A percentile compares a stretch with the other conserved stretches of the same genome.
These are phyloP conservation scores for Myotis daubentonii DNA, from an alignment of 2,797 vertebrate species.

Conservation along the genomic window DNA sequence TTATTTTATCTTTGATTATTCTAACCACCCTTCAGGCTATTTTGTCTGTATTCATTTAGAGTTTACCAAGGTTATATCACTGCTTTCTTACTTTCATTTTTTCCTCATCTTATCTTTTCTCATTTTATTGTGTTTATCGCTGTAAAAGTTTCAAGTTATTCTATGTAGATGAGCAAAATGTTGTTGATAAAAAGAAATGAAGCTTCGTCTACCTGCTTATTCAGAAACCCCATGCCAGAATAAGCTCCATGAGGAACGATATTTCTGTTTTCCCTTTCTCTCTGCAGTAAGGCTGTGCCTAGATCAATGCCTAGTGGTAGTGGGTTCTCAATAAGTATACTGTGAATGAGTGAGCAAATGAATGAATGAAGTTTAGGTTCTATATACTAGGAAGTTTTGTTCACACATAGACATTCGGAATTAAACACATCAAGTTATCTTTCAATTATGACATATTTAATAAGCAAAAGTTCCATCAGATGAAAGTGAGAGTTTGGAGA, in stretches of 20 bases:
- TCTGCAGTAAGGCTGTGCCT: background rate
- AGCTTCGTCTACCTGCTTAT: background rate
- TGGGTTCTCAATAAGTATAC: background rate
- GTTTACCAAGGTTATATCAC: background rate
- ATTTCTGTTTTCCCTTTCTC: background rate
- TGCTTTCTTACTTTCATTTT: background rate
- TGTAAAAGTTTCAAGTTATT: constrained; percentile 13
- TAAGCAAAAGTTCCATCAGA: background rate
- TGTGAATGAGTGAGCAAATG: fast-evolving
- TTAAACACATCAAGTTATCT: background rate
- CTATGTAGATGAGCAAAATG: background rate
- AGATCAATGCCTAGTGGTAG: background rate
- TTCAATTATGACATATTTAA: background rate
- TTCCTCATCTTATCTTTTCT: background rate
- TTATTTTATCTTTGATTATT: constrained; percentile 34
- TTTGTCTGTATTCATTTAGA: background rate
- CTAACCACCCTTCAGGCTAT: background rate
- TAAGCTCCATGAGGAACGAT: background rate
- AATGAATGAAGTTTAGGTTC: background rate
- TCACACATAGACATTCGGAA: background rate
- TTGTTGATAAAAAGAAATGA: background rate
- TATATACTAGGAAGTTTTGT: background rate
- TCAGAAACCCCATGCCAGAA: background rate
- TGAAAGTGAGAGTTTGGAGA: background rate
- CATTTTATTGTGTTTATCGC: background rate